phyloP scores from a whole-genome alignment of 2,113 vertebrate genomes.

The Sinocyclocheilus anophthalmus region DNA sequence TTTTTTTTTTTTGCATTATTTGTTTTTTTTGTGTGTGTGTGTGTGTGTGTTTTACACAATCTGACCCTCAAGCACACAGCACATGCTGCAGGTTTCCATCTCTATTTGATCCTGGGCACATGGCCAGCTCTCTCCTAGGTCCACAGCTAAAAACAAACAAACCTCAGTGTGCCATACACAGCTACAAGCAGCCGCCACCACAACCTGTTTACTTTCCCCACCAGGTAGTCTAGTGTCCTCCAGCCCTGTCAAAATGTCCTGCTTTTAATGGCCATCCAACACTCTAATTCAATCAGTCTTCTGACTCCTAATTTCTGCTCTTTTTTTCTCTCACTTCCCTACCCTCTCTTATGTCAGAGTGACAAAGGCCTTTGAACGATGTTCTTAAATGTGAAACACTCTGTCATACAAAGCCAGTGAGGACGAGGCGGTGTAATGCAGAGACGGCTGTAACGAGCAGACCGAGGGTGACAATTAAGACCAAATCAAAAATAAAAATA shows the following conservation, averaged over 20 bases:
- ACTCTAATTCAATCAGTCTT: neutral
- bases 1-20: neutral
- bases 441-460: conserved; percentile 25
- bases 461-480: conserved; percentile 57
- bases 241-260: neutral
- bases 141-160: conserved; percentile 42
- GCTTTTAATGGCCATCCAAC: conserved; percentile 17
- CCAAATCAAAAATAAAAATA: conserved; percentile 57
- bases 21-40: neutral
- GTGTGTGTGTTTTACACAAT: neutral
- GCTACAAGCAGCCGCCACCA: conserved; percentile 9
- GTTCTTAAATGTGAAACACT: conserved; percentile 24
- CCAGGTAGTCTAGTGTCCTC: conserved; percentile 31
- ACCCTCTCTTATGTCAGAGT: neutral
- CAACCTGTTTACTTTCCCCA: conserved; percentile 25
- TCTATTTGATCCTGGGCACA: conserved; percentile 53
- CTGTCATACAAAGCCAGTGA: conserved; percentile 15
- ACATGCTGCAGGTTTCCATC: conserved; percentile 46
- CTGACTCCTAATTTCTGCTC: neutral
- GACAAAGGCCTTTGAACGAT: conserved; percentile 15
- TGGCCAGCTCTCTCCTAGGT: conserved; percentile 44
- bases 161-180: conserved; percentile 14
- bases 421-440: conserved; percentile 16
- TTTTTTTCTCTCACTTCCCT: neutral
- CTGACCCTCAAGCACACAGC: conserved; percentile 37